Percentiles rank a stretch among this genome's conserved stretches.
These are phyloP conservation scores for Papilio xuthus DNA, from an alignment of 1,140 invertebrate species.

Conservation along the genomic window DNA sequence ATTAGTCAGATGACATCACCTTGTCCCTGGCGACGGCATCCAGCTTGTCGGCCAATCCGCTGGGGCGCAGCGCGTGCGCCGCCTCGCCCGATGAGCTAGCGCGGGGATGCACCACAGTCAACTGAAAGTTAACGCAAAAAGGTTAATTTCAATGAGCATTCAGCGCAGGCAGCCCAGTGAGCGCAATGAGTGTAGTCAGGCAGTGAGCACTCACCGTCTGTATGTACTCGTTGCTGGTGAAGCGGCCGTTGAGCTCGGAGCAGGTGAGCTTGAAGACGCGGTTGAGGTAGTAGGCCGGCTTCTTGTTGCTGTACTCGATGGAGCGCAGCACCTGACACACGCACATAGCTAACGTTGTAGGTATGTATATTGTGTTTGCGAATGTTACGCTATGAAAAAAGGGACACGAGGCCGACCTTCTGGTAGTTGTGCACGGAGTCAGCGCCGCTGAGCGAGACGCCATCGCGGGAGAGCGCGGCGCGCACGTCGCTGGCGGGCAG, in stretches of 20 bases:
- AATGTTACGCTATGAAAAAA: no score
- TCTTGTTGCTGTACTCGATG: constrained; percentile 96
- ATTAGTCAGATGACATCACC: constrained; percentile 47
- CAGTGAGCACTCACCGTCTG: constrained; percentile 87
- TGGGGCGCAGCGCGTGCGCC: constrained; percentile 66
- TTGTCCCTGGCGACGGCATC: constrained; percentile 71
- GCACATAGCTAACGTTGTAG: no score
- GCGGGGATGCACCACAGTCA: constrained; percentile 91
- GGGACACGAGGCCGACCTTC: constrained; percentile 77
- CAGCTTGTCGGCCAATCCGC: constrained; percentile 77
- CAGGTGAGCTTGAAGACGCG: constrained; percentile 97
- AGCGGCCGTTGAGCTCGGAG: constrained; percentile 95
- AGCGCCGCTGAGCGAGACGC: constrained; percentile 91
- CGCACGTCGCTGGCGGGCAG: constrained; percentile 88
- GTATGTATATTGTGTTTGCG: no score
- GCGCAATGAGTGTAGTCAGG: no score
- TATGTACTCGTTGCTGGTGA: constrained; percentile 96
- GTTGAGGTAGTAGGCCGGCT: constrained; percentile 96
- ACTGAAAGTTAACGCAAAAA: constrained; percentile 66
- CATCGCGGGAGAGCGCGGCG: constrained; percentile 91
- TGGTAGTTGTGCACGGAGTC: constrained; percentile 94
- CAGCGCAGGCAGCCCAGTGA: not conserved
- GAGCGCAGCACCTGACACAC: constrained; percentile 91
- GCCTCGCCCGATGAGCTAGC: constrained; percentile 66
- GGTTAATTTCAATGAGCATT: not conserved